Base-by-base conservation (phyloP, 1,140 invertebrate genomes). In the Bombus turneri region DNA sequence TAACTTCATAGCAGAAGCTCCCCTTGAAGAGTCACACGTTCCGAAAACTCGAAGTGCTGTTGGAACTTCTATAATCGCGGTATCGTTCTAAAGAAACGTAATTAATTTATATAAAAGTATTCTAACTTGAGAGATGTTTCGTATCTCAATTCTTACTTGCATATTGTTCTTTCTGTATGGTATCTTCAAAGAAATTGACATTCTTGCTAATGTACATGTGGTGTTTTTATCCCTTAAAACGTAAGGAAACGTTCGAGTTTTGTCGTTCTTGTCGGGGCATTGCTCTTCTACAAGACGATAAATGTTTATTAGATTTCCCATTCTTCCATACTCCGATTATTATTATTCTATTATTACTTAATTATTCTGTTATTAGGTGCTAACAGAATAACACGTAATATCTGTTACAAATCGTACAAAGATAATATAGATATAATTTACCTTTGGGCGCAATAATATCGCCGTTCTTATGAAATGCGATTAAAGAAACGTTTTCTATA, bases 1-100 rank as follows among this genome's bases (percentile, higher is more conserved):
- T 15, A 79, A 34, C 0, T 0, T 0, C n/a, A 66, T 43, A 0
- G 0, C 0, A 0, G 10, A 25, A 0, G 1, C 0, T 53, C 1
- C 47, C 18, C 1, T 53, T 8, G 47, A 53, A 22, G 5, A 5
- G 13, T 31, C 8, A 2, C 2, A 28, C 59, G 34, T 1, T 41
- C 39, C 76, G 4, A 0, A 13, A 4, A 34, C n/a, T 0, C 13
- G 8, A 31, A 18, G 9, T 0, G 12, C 1, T 5, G 5, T 43
- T 43, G 76, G 59, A 34, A 78, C 39, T 1, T 9, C 1, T 43
- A 78, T 78, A 15, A 5, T 12, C 9, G 8, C 15, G 8, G 3
- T 31, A 13, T 13, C 13, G 4, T 3, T 62, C 75, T 77, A 34
- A 43, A 47, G 9, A 31, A 43, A 3, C 3, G 5, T 41, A 18